Percentiles rank a stretch among this genome's conserved stretches.
Evolutionary conservation across 2,113 vertebrate species (phyloP).

Genomic region (Pomatorhinus ruficollis): DNA sequence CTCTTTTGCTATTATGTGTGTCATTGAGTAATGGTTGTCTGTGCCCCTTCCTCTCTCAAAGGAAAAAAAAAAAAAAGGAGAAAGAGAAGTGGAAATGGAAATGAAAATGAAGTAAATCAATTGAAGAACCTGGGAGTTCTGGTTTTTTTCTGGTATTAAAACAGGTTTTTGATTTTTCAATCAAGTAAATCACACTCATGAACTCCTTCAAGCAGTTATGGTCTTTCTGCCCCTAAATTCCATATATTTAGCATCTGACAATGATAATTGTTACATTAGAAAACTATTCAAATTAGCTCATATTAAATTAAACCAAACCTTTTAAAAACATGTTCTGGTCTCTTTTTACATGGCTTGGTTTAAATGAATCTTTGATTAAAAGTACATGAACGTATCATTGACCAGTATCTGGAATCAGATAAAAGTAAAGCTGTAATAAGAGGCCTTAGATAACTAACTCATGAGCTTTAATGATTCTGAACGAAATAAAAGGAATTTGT

Average conservation of each 20-base stretch:
- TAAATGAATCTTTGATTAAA: slow-evolving; percentile 76
- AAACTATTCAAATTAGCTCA: slow-evolving; percentile 57
- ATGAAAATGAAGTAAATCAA: background rate
- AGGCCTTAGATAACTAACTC: slow-evolving; percentile 85
- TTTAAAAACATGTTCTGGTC: slow-evolving; percentile 65
- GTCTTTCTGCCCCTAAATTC: background rate
- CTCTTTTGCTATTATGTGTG: background rate
- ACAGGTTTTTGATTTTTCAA: background rate
- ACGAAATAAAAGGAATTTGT: slow-evolving; percentile 89
- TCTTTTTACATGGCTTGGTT: slow-evolving; percentile 53
- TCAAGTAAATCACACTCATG: background rate
- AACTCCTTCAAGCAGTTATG: background rate
- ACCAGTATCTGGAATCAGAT: slow-evolving; percentile 84
- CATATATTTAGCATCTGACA: slow-evolving; percentile 36
- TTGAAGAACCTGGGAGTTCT: background rate
- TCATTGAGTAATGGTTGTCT: background rate
- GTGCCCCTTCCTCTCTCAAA: background rate
- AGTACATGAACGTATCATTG: slow-evolving; percentile 85
- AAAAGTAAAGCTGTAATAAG: slow-evolving; percentile 87
- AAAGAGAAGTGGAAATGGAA: background rate
- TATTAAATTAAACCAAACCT: slow-evolving; percentile 63
- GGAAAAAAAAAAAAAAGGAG: background rate
- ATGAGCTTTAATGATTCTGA: slow-evolving; percentile 85
- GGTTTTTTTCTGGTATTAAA: background rate
- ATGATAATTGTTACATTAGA: slow-evolving; percentile 11